Conservation (phyloP, 2,797 vertebrate species). For the Phaenicophaeus curvirostris region DNA sequence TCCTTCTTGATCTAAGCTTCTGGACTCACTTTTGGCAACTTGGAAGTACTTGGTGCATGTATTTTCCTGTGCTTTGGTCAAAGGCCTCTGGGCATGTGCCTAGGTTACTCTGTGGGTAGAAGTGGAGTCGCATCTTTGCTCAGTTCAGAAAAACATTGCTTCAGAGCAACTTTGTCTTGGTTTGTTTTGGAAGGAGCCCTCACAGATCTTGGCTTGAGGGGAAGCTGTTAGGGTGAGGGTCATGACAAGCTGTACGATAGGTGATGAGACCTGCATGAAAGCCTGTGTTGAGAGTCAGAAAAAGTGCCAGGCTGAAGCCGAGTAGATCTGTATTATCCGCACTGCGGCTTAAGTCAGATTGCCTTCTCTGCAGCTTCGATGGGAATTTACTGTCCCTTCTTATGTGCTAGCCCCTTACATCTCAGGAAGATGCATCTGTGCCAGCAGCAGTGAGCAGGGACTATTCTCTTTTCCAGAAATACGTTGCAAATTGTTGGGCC, state of each 20-base stretch:
- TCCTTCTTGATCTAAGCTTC: background rate
- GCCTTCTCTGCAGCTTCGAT: background rate
- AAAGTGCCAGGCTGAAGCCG: background rate
- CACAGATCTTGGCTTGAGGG: background rate
- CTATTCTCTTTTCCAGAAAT: slow-evolving; percentile 51
- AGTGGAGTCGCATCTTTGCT: background rate
- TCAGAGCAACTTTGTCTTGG: background rate
- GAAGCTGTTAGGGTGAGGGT: slow-evolving; percentile 1
- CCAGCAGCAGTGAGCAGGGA: background rate
- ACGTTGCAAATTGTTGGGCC: slow-evolving; percentile 47
- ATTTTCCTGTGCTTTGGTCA: background rate
- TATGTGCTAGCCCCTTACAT: background rate
- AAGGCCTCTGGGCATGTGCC: background rate
- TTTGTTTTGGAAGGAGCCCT: slow-evolving; percentile 48
- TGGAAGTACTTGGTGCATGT: background rate
- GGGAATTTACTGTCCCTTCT: background rate
- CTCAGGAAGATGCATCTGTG: slow-evolving; percentile 3
- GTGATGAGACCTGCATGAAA: background rate
- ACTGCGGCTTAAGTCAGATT: background rate
- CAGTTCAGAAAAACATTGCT: background rate
- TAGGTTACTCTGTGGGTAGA: slow-evolving; percentile 9
- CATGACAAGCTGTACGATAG: background rate
- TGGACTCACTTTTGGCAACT: background rate
- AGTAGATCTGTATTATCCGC: slow-evolving; percentile 40
- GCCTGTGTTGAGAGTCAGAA: background rate